Evolutionary conservation across 2,113 vertebrate species (phyloP), one percentile per base, ranked within the genome.

Genomic region (Limanda limanda): DNA sequence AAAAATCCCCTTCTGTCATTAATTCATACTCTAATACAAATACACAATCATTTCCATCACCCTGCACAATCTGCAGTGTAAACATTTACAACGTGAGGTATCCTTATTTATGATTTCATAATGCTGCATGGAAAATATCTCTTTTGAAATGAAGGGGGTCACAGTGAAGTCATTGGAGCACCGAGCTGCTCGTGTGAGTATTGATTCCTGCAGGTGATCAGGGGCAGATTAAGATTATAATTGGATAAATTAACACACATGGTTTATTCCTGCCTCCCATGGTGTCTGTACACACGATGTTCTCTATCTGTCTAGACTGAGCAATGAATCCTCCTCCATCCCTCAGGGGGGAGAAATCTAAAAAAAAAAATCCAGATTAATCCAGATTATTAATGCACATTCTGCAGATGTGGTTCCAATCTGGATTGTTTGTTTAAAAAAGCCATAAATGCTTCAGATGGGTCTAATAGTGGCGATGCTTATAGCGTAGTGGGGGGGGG

Each of bases 381-480:
- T 0, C 14, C 56, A 31, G 1, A 21, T 45, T 20, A 52, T 27
- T 15, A 27, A 48, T 15, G 14, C 3, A 13, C 13, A 23, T 20
- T 20, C 25, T 61, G 25, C 14, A 40, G 5, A 31, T 18, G 17
- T n/a, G 47, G 18, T 8, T 40, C 27, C 21, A 2, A 4, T 42
- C 18, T 18, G 56, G 18, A 47, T 27, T 27, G 2, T 27, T 27
- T 27, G 3, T 27, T 27, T 27, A 3, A 27, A 27, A 27, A 51
- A 70, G 17, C 15, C 18, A 55, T 84, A 67, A 31, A 84, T 89
- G 3, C 56, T 83, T 86, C 8, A 81, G 69, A 68, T 56, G 76
- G 31, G 31, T 31, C 31, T 31, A 6, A 31, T 31, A 31, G 42
- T 65, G 60, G 64, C n/a, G 14, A 3, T 5, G 14, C 48, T 54